phyloP scores from a whole-genome alignment of 1,140 invertebrate genomes.

The Oncopodura yosiiana region DNA sequence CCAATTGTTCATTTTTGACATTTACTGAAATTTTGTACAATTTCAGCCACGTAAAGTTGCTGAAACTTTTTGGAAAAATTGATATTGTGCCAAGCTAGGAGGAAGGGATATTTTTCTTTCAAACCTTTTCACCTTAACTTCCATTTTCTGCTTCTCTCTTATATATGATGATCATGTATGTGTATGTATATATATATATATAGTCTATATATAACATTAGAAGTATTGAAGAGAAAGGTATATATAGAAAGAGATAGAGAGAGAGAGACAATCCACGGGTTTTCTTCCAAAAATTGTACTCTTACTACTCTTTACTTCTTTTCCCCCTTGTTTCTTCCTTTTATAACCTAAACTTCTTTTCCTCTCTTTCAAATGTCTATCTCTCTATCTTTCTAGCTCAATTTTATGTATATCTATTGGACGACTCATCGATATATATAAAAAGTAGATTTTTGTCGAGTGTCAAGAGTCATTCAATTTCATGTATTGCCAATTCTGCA shows the following conservation, averaged over 20 bases:
- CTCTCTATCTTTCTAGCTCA: too few species aligned
- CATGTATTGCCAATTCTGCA: slow-evolving; percentile 36
- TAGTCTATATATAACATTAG: too few species aligned
- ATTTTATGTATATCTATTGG: background rate
- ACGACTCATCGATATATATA: background rate
- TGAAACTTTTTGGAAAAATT: slow-evolving; percentile 33
- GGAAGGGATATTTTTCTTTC: slow-evolving; percentile 29
- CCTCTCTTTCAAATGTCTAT: too few species aligned
- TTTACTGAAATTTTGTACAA: slow-evolving; percentile 36
- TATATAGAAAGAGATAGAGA: too few species aligned
- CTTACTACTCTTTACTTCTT: background rate
- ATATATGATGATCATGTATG: too few species aligned
- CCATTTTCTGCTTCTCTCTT: background rate
- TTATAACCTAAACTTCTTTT: too few species aligned
- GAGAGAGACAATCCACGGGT: too few species aligned
- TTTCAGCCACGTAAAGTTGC: slow-evolving; percentile 28
- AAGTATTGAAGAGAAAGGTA: too few species aligned
- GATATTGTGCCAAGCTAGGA: slow-evolving; percentile 33
- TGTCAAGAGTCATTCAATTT: slow-evolving; percentile 34
- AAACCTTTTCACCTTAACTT: slow-evolving; percentile 10
- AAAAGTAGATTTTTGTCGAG: slow-evolving; percentile 4
- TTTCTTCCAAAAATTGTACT: background rate
- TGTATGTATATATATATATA: too few species aligned
- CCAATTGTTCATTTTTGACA: slow-evolving; percentile 36
- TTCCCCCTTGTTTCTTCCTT: too few species aligned